Evolutionary conservation across 2,888 invertebrate genomes (phyloP).

Genomic region (Acleris holmiana): DNA sequence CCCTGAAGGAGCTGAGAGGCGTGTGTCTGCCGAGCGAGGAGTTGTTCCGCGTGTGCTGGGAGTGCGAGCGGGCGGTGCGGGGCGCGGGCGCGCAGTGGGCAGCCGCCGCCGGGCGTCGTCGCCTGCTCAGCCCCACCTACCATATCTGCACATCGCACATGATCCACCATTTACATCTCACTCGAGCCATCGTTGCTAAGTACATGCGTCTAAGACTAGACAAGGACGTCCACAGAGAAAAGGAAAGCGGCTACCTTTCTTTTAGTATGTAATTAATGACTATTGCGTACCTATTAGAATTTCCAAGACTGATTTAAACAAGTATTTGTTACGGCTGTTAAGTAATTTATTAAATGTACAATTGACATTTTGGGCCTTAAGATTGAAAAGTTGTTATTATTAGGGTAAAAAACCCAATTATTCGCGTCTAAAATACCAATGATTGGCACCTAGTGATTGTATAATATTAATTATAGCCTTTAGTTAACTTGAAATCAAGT

Average conservation of each 20-base stretch:
- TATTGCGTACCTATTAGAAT: not conserved
- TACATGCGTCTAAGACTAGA: constrained; percentile 5
- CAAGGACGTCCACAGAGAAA: constrained; percentile 1
- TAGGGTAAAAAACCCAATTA: too few species aligned
- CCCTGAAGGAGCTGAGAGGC: constrained; percentile 1
- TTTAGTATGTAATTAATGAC: not conserved
- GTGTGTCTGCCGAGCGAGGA: constrained; percentile 32
- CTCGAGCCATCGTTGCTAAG: constrained; percentile 16
- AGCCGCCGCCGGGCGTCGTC: not conserved
- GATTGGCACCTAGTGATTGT: too few species aligned
- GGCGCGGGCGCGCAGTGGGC: not conserved
- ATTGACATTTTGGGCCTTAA: too few species aligned
- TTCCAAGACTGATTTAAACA: too few species aligned
- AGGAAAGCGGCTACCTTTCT: not conserved
- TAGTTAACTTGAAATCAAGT: not conserved
- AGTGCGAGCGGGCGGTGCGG: constrained; percentile 20
- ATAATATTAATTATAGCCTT: not conserved
- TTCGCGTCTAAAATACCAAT: too few species aligned
- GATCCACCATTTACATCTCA: constrained; percentile 13
- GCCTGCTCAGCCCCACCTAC: not conserved
- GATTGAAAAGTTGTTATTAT: too few species aligned
- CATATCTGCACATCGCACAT: not conserved
- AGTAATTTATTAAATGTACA: not conserved
- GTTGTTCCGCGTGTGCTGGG: constrained; percentile 25
- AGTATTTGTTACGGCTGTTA: not conserved